Conservation (phyloP, 2,888 invertebrate species). For the Drosophila siamana region DNA sequence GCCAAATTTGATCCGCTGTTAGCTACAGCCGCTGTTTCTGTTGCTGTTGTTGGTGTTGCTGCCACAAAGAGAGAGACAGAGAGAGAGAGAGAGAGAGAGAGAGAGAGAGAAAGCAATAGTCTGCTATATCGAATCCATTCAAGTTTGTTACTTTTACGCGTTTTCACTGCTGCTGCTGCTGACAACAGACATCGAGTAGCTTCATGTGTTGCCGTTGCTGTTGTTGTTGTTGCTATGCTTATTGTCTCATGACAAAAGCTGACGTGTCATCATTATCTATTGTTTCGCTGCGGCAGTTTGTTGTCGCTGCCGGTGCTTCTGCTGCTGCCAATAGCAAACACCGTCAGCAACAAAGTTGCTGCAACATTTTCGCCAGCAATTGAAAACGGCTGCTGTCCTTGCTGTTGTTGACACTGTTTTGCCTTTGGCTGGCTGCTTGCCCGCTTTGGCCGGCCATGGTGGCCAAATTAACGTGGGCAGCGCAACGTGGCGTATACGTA, state of each 20-base stretch:
- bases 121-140: constrained; percentile 51
- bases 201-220: constrained; percentile 40
- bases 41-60: constrained; percentile 36
- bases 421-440: constrained; percentile 40
- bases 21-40: constrained; percentile 10
- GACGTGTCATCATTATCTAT: constrained; percentile 78
- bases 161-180: constrained; percentile 54
- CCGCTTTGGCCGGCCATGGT: constrained; percentile 16
- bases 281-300: constrained; percentile 51
- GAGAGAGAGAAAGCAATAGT: background rate
- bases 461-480: constrained; percentile 22
- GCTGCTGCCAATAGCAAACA: constrained; percentile 37
- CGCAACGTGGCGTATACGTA: constrained; percentile 43
- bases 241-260: constrained; percentile 77
- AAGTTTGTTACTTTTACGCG: constrained; percentile 64
- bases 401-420: constrained; percentile 48
- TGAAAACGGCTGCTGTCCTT: constrained; percentile 32
- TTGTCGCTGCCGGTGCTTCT: constrained; percentile 16
- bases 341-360: constrained; percentile 66
- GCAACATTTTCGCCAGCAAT: constrained; percentile 55
- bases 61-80: constrained; percentile 33
- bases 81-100: background rate
- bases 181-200: constrained; percentile 75
- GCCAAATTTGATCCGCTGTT: constrained; percentile 4
- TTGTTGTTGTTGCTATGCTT: constrained; percentile 46